A percentile compares a stretch with the other conserved stretches of the same genome.
Evolutionary conservation across 2,113 vertebrate species (phyloP).

Genomic region (Arvicanthis niloticus): DNA sequence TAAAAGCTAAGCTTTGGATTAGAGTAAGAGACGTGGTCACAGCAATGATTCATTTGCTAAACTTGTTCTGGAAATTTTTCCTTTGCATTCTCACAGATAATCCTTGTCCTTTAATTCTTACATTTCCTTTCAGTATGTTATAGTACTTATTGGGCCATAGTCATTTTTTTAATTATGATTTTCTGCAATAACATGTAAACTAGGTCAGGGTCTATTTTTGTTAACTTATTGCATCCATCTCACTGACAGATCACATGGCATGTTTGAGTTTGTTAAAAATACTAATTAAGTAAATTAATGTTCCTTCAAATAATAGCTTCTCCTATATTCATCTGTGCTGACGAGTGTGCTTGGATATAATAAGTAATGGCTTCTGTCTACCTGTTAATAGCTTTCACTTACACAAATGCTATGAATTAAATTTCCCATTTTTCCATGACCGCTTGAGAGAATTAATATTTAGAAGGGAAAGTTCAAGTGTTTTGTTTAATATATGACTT

Average conservation of each 20-base stretch:
- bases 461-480: not conserved
- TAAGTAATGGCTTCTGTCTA: not conserved
- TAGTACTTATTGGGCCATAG: not conserved
- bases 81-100: not conserved
- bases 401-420: not conserved
- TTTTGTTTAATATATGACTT: slow-evolving; percentile 8
- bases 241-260: not conserved
- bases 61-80: not conserved
- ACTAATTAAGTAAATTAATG: slow-evolving; percentile 18
- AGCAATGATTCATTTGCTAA: too few relatives aligned
- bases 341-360: not conserved
- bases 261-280: slow-evolving; percentile 26
- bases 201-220: not conserved
- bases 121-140: not conserved
- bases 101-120: not conserved
- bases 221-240: not conserved
- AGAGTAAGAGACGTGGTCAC: too few relatives aligned
- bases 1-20: not conserved
- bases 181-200: not conserved
- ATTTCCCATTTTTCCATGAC: not conserved
- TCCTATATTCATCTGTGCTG: not conserved
- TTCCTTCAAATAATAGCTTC: not conserved
- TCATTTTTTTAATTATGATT: not conserved
- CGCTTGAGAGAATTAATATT: not conserved
- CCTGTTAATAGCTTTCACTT: not conserved